Base-by-base conservation (phyloP, 1,140 invertebrate species). In the Goniozus legneri region DNA sequence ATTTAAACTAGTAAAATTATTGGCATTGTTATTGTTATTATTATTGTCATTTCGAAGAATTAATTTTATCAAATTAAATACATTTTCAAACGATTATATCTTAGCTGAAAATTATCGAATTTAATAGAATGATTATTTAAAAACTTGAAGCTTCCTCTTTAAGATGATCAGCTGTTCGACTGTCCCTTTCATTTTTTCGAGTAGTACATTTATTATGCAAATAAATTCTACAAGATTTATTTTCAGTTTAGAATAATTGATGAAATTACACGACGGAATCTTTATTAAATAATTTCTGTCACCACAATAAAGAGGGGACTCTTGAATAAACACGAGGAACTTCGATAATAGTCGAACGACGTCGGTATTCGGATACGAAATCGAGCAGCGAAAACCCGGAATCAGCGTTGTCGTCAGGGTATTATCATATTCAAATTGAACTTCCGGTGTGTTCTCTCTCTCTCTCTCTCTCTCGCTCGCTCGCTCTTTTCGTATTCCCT, bases 351-450 rank as follows among this genome's bases (percentile, higher is more conserved):
- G 36, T 24, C n/a, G 38, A 32, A 32, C 22, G 37, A 45, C 32
- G 37, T 32, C 32, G 32, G 32, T 47, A 51, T 47, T 40, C 41
- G 38, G 41, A 31, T 20, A 44, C 32, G 33, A 14, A 47, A 42
- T 47, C 31, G 27, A 47, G 22, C 44, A 59, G 53, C 31, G 35
- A 13, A 44, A 31, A 30, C n/a, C 10, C 33, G 38, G 37, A 20
- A 33, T 22, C 31, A 15, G 44, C 37, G 24, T 35, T 40, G 43
- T 31, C 31, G 21, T 20, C 35, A 18, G 40, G 40, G 44, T 45
- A 50, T 59, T 58, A 59, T 55, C 59, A 49, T 59, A 58, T 63
- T 61, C 46, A 61, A 63, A 61, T 61, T 34, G 41, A 48, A 42
- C 38, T 40, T 33, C 15, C 24, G 16, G 3, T 43, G 51, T 39